phyloP scores from a whole-genome alignment of 2,113 vertebrate species.

The Oryzias woworae region DNA sequence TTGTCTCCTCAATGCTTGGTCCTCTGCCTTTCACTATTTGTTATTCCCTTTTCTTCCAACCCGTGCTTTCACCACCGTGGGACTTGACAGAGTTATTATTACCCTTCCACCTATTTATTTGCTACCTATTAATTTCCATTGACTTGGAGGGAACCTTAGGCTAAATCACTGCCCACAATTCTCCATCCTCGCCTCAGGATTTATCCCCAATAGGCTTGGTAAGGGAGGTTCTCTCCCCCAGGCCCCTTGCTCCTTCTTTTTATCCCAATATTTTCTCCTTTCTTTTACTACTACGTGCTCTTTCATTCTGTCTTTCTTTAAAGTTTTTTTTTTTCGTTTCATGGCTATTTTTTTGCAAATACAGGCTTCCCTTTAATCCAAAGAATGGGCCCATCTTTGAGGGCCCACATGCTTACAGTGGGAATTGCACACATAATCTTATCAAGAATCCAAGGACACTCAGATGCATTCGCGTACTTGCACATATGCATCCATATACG shows the following conservation, averaged over 20 bases:
- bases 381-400: conserved; percentile 73
- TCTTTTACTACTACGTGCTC: conserved; percentile 4
- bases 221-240: conserved; percentile 35
- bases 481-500: conserved; percentile 21
- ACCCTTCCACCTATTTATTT: conserved; percentile 67
- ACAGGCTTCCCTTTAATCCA: conserved; percentile 65
- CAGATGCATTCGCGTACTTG: conserved; percentile 39
- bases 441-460: conserved; percentile 57
- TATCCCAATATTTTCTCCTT: conserved; percentile 9
- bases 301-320: conserved; percentile 35
- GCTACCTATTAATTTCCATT: conserved; percentile 71
- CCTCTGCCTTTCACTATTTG: conserved; percentile 6
- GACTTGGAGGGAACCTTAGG: conserved; percentile 57
- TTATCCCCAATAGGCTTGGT: conserved; percentile 62
- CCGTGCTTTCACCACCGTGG: conserved; percentile 36
- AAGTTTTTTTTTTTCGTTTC: conserved; percentile 34
- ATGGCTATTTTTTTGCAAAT: conserved; percentile 71
- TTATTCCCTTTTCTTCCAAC: conserved; percentile 4
- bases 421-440: conserved; percentile 31
- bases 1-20: background rate
- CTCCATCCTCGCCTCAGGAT: conserved; percentile 60
- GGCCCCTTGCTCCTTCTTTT: background rate
- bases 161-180: conserved; percentile 62
- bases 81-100: conserved; percentile 69
- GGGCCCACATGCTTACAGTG: conserved; percentile 21